Evolutionary conservation across 2,888 invertebrate species (phyloP).

Genomic region (Trachelus iudaicus): DNA sequence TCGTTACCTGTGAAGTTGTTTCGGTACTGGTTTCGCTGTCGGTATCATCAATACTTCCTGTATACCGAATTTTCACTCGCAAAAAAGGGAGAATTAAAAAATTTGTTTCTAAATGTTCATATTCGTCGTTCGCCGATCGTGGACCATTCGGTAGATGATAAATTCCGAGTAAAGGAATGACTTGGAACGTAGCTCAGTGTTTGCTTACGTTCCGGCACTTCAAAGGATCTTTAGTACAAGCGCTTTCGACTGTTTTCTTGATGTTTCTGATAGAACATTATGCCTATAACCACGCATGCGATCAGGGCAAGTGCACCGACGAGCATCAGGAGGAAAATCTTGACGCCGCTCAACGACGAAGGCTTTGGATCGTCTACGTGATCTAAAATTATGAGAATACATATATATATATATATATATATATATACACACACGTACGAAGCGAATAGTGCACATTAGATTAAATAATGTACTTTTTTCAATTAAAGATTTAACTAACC

Average conservation of each 20-base stretch:
- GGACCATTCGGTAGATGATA: background rate
- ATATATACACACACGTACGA: too few relatives aligned
- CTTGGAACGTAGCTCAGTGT: background rate
- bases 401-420: too few relatives aligned
- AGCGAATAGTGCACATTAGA: background rate
- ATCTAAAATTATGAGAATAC: conserved; percentile 67
- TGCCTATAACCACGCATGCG: conserved; percentile 85
- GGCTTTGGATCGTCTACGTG: conserved; percentile 90
- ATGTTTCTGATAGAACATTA: conserved; percentile 93
- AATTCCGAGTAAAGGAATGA: conserved; percentile 4
- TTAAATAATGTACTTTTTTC: background rate
- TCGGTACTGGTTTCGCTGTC: too few relatives aligned
- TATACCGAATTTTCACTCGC: background rate
- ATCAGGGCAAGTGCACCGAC: conserved; percentile 85
- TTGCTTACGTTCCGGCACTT: background rate
- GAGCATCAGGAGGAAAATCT: conserved; percentile 90
- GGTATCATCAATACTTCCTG: background rate
- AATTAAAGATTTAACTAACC: conserved; percentile 61
- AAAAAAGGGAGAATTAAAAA: background rate
- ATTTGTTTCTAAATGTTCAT: too few relatives aligned
- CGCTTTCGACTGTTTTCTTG: conserved; percentile 91
- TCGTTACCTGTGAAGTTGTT: background rate
- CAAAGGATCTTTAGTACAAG: conserved; percentile 72
- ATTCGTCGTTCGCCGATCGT: background rate
- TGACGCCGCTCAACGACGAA: conserved; percentile 86